Conservation (phyloP, 30 jellyfish, hydroid and myxozoan genomes). For the Catostylus mosaicus region DNA sequence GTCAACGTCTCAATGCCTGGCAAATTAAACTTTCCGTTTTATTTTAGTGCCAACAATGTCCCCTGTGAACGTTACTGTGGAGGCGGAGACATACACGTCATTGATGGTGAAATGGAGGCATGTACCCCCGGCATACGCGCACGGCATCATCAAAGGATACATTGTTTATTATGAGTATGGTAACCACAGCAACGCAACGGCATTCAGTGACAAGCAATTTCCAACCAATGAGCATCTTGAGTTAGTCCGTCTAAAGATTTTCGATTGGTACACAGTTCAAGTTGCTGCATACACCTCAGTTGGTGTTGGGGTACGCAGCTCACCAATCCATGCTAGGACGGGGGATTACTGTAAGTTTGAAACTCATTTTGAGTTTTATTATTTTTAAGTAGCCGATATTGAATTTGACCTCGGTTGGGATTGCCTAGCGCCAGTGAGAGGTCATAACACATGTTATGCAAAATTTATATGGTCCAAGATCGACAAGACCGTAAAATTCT, state of each 20-base stretch:
- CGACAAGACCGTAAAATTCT: too few relatives aligned
- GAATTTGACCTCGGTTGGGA: too few relatives aligned
- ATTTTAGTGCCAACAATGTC: slow-evolving; percentile 63
- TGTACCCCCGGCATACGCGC: slow-evolving; percentile 64
- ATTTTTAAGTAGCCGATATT: too few relatives aligned
- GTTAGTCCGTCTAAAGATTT: slow-evolving; percentile 29
- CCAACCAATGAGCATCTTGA: slow-evolving; percentile 32
- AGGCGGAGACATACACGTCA: slow-evolving; percentile 27
- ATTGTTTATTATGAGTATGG: slow-evolving; percentile 48
- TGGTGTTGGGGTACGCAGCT: slow-evolving; percentile 46
- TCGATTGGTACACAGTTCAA: slow-evolving; percentile 53
- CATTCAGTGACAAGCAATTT: slow-evolving; percentile 37
- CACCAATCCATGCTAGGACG: slow-evolving; percentile 44
- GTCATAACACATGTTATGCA: too few relatives aligned
- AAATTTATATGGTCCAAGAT: too few relatives aligned
- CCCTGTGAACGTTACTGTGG: slow-evolving; percentile 40
- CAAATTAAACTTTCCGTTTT: background rate
- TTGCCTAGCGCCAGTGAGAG: too few relatives aligned
- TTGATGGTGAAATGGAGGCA: slow-evolving; percentile 62
- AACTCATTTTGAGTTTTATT: background rate
- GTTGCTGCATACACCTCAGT: slow-evolving; percentile 53
- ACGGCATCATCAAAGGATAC: slow-evolving; percentile 50
- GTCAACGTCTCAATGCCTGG: background rate
- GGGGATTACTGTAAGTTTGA: slow-evolving; percentile 46
- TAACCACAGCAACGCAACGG: slow-evolving; percentile 46